Base-by-base conservation (phyloP, 1,140 invertebrate genomes). In the Pogonus chalceus region DNA sequence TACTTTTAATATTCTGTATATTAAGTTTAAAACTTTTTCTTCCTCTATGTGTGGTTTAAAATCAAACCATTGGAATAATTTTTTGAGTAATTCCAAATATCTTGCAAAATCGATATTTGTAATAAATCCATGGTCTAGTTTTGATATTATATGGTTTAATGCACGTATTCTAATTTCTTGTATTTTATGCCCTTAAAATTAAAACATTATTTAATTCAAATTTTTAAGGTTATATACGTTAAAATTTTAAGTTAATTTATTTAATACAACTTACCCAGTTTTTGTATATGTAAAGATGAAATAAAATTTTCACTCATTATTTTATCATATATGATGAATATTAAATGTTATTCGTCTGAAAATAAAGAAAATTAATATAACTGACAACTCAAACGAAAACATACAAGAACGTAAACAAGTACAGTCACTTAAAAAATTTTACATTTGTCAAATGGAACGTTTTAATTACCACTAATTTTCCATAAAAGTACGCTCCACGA, bases 151-250 rank as follows among this genome's bases (percentile, higher is more conserved):
- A 51, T 63, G 64, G n/a, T 60, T 46, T 20, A 69, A 56, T 10
- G 68, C 66, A 49, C 68, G 55, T 59, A 68, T 61, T 46, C 68
- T 47, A n/a, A 69, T 69, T 65, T 69, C 68, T 58, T 56, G 56
- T 20, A 69, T 60, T 60, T 64, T 62, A 54, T 69, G 68, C 2
- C 61, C 68, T 68, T 57, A 54, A 58, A 59, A 56, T 54, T 14
- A 24, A n/a, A 46, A 49, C 43, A 16, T 22, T 43, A 55, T n/a
- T 24, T 58, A 49, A 3, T 23, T 24, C 47, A 21, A 23, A 35
- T 46, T 35, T 18, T 43, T 1, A 18, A 47, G 20, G 24, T 50
- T 24, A 50, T 26, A 50, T 26, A 50, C n/a, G 4, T 10, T 24
- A 22, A 7, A 48, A 20, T 26, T 53, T 47, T 47, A 16, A 47